A percentile compares a stretch with the other conserved stretches of the same genome.
Evolutionary conservation across 2,888 invertebrate species (phyloP).

Genomic region (Helleia helle): DNA sequence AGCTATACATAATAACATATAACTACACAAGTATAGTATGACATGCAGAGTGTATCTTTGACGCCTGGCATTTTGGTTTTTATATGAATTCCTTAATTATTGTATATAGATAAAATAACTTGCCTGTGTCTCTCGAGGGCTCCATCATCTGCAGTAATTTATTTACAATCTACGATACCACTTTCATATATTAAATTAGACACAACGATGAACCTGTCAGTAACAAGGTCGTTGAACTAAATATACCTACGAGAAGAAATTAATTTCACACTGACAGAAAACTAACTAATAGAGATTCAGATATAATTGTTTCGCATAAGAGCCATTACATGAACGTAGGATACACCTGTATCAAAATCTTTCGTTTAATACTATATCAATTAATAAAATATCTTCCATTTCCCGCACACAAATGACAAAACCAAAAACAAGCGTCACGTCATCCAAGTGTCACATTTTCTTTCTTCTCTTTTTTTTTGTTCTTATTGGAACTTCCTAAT

Average conservation of each 20-base stretch:
- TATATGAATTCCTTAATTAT: too few relatives aligned
- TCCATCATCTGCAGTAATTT: conserved; percentile 54
- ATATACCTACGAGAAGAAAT: conserved; percentile 62
- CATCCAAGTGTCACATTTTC: conserved; percentile 30
- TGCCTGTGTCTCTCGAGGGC: conserved; percentile 68
- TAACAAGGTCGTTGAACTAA: conserved; percentile 74
- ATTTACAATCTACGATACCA: conserved; percentile 49
- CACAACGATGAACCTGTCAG: conserved; percentile 72
- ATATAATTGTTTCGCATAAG: conserved; percentile 27
- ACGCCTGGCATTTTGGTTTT: too few relatives aligned
- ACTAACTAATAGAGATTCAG: conserved; percentile 29
- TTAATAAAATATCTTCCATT: conserved; percentile 12
- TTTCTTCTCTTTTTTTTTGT: too few relatives aligned
- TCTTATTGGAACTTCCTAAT: too few relatives aligned
- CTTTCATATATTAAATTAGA: conserved; percentile 66
- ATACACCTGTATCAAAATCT: conserved; percentile 17
- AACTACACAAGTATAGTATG: too few relatives aligned
- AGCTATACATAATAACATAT: too few relatives aligned
- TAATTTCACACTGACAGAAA: conserved; percentile 30
- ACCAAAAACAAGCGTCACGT: conserved; percentile 49
- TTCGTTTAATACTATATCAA: not conserved
- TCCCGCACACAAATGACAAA: conserved; percentile 41
- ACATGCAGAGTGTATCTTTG: too few relatives aligned
- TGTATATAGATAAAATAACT: conserved; percentile 24
- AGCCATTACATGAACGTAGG: conserved; percentile 13